Conservation (phyloP, 2,888 invertebrate genomes). For the Eristalinus sepulchralis region DNA sequence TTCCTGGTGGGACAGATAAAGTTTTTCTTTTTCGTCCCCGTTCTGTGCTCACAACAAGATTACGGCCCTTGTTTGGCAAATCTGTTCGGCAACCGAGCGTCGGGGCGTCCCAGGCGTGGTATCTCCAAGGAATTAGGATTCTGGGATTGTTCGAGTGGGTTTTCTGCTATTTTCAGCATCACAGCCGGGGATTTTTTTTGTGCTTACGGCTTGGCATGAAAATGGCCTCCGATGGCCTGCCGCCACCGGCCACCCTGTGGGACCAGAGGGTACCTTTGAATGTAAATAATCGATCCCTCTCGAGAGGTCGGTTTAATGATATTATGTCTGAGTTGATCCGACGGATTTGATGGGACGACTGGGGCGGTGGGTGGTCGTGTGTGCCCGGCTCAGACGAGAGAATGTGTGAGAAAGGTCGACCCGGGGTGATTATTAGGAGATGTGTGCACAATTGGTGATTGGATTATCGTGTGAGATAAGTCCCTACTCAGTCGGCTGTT, state of each 20-base stretch:
- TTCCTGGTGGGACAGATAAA: conserved; percentile 50
- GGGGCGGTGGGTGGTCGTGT: neutral
- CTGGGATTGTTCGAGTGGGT: conserved; percentile 34
- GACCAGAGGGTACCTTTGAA: conserved; percentile 9
- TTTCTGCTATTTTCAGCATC: conserved; percentile 21
- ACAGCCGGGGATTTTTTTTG: conserved; percentile 22
- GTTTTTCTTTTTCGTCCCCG: conserved; percentile 16
- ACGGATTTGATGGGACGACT: conserved; percentile 1
- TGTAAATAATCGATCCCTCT: conserved; percentile 11
- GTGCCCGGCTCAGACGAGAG: neutral
- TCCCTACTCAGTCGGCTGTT: neutral
- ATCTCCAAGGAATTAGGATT: conserved; percentile 56
- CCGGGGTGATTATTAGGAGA: neutral
- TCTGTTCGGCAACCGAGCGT: conserved; percentile 8
- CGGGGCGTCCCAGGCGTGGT: conserved; percentile 20
- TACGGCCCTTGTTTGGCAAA: conserved; percentile 56
- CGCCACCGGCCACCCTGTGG: no score
- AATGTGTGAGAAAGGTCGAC: neutral
- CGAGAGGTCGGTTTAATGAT: neutral
- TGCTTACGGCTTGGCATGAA: conserved; percentile 12
- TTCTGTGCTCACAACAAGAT: conserved; percentile 36
- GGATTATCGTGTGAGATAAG: neutral
- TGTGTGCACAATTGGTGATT: neutral
- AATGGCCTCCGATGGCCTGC: neutral
- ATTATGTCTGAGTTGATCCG: conserved; percentile 11